Evolutionary conservation across 2,113 vertebrate genomes (phyloP), one percentile per base, ranked within the genome.

Genomic region (Trogon melanurus): DNA sequence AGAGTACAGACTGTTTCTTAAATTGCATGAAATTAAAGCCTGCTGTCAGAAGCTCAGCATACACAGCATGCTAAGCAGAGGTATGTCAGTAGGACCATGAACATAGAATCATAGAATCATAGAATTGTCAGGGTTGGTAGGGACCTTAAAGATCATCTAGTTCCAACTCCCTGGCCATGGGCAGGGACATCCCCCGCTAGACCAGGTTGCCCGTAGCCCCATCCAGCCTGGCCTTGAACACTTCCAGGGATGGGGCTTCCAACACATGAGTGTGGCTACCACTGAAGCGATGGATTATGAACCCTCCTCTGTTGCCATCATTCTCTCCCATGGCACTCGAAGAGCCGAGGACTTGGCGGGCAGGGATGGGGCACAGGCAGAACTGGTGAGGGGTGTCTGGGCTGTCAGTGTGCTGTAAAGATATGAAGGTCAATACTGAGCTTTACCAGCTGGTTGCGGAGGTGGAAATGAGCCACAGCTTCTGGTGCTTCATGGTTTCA

Each of bases 291-390:
- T 18, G 44, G 53, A 7, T 88, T 60, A 34, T 6, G 47, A 72
- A 7, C 7, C 11, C 6, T 75, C 26, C 10, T 69, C 38, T 9
- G 2, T 20, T 6, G 1, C 30, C 3, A 3, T 38, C 2, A 0
- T 47, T 60, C 66, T 56, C 27, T 78, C n/a, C 48, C 22, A 1
- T 5, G 34, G 57, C 0, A 0, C 61, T 56, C 17, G 45, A 61
- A 79, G 21, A 82, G 36, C 12, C 2, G 1, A 51, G 32, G 20
- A 27, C 4, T 14, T 47, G 29, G 1, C 0, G 30, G 29, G 25
- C 3, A 0, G 1, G 10, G 6, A 13, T 44, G 34, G 9, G 18
- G 3, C 29, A 29, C 32, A n/a, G 20, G 41, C 41, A 80, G 18
- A 70, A 26, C 23, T 36, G 50, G 3, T 5, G 16, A 4, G 6